Evolutionary conservation across 2,888 invertebrate genomes (phyloP).

Genomic region (Lycophotia porphyrea): DNA sequence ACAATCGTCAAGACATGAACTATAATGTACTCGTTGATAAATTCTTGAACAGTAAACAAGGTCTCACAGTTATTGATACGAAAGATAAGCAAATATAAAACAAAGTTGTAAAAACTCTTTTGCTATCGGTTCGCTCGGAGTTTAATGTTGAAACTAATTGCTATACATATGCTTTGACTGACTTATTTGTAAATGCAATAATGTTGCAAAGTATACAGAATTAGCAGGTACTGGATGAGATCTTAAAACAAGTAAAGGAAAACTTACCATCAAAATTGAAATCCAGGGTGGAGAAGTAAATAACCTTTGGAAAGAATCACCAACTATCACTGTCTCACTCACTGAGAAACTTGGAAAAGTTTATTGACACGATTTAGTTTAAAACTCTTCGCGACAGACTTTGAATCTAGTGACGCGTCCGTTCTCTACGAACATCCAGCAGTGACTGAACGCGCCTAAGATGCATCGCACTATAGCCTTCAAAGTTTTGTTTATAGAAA

Average conservation of each 20-base stretch:
- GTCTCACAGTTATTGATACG: conserved; percentile 52
- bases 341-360: conserved; percentile 72
- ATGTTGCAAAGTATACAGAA: conserved; percentile 52
- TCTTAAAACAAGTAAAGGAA: conserved; percentile 50
- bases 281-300: conserved; percentile 81
- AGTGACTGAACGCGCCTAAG: conserved; percentile 79
- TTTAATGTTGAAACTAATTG: conserved; percentile 39
- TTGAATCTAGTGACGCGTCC: conserved; percentile 70
- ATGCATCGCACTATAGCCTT: conserved; percentile 74
- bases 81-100: conserved; percentile 62
- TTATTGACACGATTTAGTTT: conserved; percentile 76
- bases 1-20: conserved; percentile 47
- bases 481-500: conserved; percentile 67
- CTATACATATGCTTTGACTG: neutral
- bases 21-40: conserved; percentile 44
- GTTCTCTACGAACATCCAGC: conserved; percentile 67
- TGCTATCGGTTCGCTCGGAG: conserved; percentile 13
- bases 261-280: conserved; percentile 81
- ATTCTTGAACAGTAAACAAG: conserved; percentile 55
- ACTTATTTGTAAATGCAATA: conserved; percentile 33
- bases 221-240: conserved; percentile 49
- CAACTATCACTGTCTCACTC: conserved; percentile 71
- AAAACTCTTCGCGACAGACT: conserved; percentile 55
- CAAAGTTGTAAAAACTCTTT: conserved; percentile 53
- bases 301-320: conserved; percentile 66